Evolutionary conservation across 2,797 vertebrate genomes (phyloP), one percentile per base, ranked within the genome.

Genomic region (Helostoma temminkii): DNA sequence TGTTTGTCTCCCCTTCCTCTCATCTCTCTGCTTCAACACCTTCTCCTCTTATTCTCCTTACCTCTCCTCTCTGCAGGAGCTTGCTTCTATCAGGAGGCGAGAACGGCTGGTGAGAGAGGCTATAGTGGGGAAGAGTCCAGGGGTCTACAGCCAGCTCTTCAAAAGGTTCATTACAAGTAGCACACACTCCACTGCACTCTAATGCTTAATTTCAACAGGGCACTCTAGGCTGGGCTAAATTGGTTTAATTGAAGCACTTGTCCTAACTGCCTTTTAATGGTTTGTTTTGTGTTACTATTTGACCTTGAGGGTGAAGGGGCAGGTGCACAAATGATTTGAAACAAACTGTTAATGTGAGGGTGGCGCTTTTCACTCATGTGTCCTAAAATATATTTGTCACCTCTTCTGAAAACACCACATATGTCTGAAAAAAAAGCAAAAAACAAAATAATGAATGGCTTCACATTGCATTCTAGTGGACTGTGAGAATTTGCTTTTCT

Each of bases 111-210:
- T 94, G 18, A 92, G 89, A n/a, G 93, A 93, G 74, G 94, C 94
- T 14, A 78, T 98, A 26, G 77, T 82, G 26, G 94, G 93, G 72
- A 95, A 84, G 91, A 92, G 86, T 37, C 90, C 92, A 2, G 86
- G 85, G 48, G 85, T 90, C 14, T 94, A 92, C 59, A 87, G 88
- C 45, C 90, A 93, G 64, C 92, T 96, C 1, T 93, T 95, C 83
- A 94, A 90, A 85, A 96, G 97, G 98, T 97, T 91, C 85, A 65
- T 58, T 56, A 73, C 66, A 76, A 87, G 68, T 57, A 61, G 61
- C 50, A 48, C 21, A 4, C 81, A 66, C 89, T 83, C 62, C 62
- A 81, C 69, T 26, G 62, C 76, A 56, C 81, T 82, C 53, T 26
- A 57, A 1, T 45, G 53, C 71, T 74, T 86, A 68, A 83, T 88